Evolutionary conservation across 2,113 vertebrate species (phyloP).

Genomic region (Oryzias woworae): DNA sequence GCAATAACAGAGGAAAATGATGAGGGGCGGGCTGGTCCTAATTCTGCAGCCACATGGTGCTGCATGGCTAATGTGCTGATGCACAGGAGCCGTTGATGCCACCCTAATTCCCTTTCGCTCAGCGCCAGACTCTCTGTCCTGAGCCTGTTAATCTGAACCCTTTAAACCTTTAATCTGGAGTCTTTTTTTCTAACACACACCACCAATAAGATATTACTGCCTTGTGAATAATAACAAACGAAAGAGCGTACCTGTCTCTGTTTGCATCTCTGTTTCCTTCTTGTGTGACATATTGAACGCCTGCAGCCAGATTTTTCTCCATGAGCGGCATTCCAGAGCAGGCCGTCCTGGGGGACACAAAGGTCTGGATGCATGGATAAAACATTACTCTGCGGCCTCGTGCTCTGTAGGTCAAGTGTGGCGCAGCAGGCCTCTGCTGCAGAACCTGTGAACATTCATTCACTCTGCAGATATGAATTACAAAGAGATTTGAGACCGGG

Average conservation of each 20-base stretch:
- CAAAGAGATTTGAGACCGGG: too few species aligned
- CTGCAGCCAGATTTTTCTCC: conserved; percentile 80
- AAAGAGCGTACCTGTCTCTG: conserved; percentile 53
- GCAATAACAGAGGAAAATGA: conserved; percentile 46
- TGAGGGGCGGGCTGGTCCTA: conserved; percentile 43
- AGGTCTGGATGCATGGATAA: conserved; percentile 24
- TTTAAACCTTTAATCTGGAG: conserved; percentile 64
- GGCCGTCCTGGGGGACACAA: conserved; percentile 37
- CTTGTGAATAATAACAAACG: conserved; percentile 8
- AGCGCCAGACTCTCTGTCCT: conserved; percentile 39
- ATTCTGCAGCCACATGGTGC: conserved; percentile 54
- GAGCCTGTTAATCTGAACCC: conserved; percentile 65
- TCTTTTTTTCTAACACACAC: conserved; percentile 16
- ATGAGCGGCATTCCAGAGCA: conserved; percentile 79
- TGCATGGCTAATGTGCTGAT: conserved; percentile 65
- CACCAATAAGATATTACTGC: conserved; percentile 45
- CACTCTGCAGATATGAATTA: too few species aligned
- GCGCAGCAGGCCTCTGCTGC: neutral
- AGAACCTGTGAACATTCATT: neutral
- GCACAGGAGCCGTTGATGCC: conserved; percentile 59
- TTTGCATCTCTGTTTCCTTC: conserved; percentile 5
- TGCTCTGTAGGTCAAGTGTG: neutral
- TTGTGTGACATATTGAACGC: conserved; percentile 75
- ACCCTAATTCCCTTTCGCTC: conserved; percentile 58
- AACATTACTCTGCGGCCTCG: neutral